A percentile compares a stretch with the other conserved stretches of the same genome.
Conservation (phyloP, 92 coral and sea anemone genomes). For the Epizoanthus rinbou region DNA sequence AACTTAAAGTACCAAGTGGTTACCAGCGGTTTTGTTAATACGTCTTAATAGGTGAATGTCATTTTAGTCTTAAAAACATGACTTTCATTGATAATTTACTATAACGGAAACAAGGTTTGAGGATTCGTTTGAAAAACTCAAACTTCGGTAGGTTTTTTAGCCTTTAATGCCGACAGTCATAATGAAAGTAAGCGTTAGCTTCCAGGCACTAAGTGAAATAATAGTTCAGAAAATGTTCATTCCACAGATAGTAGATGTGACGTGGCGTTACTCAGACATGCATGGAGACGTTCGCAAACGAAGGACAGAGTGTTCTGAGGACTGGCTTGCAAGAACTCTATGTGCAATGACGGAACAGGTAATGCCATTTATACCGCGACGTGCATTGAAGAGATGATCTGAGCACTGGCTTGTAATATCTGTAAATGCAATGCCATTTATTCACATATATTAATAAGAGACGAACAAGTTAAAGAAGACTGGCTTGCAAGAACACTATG, state of each 20-base stretch:
- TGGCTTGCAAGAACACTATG: conserved; percentile 53
- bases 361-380: background rate
- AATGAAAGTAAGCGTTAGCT: background rate
- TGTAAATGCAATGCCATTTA: conserved; percentile 10
- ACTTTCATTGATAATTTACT: no score
- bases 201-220: background rate
- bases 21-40: no score
- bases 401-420: conserved; percentile 75
- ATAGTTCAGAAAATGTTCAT: background rate
- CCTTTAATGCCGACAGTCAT: no score
- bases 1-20: no score
- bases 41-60: no score
- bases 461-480: no score
- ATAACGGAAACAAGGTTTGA: no score
- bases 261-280: conserved; percentile 85
- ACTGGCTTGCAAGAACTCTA: conserved; percentile 64
- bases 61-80: no score
- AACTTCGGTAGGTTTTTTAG: background rate
- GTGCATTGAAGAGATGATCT: background rate
- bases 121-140: background rate
- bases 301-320: conserved; percentile 71
- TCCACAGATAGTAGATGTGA: conserved; percentile 76
- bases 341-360: conserved; percentile 61
- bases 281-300: conserved; percentile 70
- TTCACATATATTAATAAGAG: no score